These are phyloP conservation scores for Cettia cetti DNA, from an alignment of 2,113 vertebrate genomes.

Conservation along the genomic window DNA sequence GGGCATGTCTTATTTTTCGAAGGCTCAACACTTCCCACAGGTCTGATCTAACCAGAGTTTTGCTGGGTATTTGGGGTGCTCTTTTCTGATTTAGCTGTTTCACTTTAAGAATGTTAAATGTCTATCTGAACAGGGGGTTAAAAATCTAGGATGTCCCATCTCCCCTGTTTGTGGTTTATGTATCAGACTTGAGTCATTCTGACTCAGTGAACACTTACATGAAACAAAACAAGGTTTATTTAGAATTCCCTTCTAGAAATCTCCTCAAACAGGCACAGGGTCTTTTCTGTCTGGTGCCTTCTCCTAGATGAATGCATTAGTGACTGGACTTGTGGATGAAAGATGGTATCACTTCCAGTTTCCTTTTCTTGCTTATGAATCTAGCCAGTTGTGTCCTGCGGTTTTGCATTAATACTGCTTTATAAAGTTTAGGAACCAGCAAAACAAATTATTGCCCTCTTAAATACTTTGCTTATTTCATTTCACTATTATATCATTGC, in stretches of 20 bases:
- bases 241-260: neutral
- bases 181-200: neutral
- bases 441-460: neutral
- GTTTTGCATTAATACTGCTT: neutral
- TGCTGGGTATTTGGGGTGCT: neutral
- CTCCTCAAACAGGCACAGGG: neutral
- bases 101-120: neutral
- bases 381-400: neutral
- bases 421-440: neutral
- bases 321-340: neutral
- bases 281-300: neutral
- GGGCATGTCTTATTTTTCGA: accelerated
- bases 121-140: neutral
- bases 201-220: neutral
- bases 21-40: neutral
- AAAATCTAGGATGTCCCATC: neutral
- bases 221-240: neutral
- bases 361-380: neutral
- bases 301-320: neutral
- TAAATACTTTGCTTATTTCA: neutral
- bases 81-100: neutral
- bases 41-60: neutral
- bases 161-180: neutral
- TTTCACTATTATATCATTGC: neutral
- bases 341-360: neutral